phyloP scores from a whole-genome alignment of 2,797 vertebrate species.

The Myripristis murdjan region DNA sequence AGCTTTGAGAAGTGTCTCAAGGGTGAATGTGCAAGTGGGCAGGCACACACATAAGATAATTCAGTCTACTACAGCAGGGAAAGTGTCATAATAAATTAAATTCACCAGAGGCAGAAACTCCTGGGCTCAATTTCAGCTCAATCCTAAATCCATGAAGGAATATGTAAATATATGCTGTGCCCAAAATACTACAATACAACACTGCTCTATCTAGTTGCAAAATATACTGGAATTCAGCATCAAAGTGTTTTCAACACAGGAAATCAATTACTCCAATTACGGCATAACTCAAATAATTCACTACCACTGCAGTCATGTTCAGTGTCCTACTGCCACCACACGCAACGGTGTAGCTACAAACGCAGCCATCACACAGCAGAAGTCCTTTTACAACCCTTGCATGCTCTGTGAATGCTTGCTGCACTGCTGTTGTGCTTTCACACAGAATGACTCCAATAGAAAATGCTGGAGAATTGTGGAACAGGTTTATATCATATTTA shows the following conservation, averaged over 20 bases:
- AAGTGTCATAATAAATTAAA: constrained; percentile 82
- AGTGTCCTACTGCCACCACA: constrained; percentile 28
- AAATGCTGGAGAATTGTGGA: not conserved
- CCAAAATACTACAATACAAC: constrained; percentile 66
- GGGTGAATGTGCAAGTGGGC: constrained; percentile 70
- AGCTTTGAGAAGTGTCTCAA: constrained; percentile 74
- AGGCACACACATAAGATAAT: constrained; percentile 68
- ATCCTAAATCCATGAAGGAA: constrained; percentile 78
- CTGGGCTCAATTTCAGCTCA: constrained; percentile 80
- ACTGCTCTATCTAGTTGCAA: constrained; percentile 51
- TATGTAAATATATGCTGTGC: constrained; percentile 79
- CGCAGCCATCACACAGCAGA: constrained; percentile 36
- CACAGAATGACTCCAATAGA: constrained; percentile 14
- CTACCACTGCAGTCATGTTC: constrained; percentile 35
- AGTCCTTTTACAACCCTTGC: not conserved
- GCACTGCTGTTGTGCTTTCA: constrained; percentile 27
- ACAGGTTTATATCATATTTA: constrained; percentile 12
- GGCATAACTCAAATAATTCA: constrained; percentile 57
- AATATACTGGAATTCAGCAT: constrained; percentile 60
- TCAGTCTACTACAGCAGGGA: constrained; percentile 70
- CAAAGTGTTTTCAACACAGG: constrained; percentile 55
- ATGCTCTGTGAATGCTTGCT: constrained; percentile 32
- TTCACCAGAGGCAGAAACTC: constrained; percentile 79
- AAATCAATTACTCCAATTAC: constrained; percentile 59
- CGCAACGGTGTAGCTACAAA: constrained; percentile 45